These are phyloP conservation scores for Vidua chalybeata DNA, from an alignment of 2,113 vertebrate genomes.

Conservation along the genomic window DNA sequence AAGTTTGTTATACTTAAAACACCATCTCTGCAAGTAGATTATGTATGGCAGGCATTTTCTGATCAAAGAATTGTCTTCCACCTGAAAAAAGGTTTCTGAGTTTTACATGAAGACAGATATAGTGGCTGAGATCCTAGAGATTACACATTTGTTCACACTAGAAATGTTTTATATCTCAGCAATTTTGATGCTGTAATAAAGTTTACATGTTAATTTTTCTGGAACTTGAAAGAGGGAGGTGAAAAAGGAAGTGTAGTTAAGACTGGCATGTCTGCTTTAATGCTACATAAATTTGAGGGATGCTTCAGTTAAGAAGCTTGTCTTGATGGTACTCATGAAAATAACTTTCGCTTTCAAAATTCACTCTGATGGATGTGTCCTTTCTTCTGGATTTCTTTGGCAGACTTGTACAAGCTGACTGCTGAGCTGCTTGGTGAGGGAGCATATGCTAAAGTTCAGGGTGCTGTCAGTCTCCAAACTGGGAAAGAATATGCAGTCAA, in stretches of 20 bases:
- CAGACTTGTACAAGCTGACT: conserved; percentile 92
- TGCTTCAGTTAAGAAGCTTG: neutral
- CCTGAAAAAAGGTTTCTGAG: neutral
- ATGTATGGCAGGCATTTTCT: neutral
- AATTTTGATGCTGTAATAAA: neutral
- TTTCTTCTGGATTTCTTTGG: conserved; percentile 35
- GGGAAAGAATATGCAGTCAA: conserved; percentile 94
- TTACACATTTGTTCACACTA: neutral
- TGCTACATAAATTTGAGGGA: neutral
- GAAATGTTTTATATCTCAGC: neutral
- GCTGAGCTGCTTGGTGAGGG: conserved; percentile 93
- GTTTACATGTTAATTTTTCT: neutral
- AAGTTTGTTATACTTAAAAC: neutral
- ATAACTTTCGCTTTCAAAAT: neutral
- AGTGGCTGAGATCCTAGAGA: neutral
- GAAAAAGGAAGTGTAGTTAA: neutral
- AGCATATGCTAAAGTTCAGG: conserved; percentile 93
- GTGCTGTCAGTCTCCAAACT: conserved; percentile 89
- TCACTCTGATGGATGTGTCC: neutral
- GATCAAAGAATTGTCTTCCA: neutral
- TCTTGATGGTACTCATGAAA: neutral
- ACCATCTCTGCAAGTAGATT: neutral
- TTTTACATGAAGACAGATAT: neutral
- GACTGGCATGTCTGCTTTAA: neutral
- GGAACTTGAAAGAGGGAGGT: neutral